These are phyloP conservation scores for Gonioctena quinquepunctata DNA, from an alignment of 1,140 invertebrate genomes.

Conservation along the genomic window DNA sequence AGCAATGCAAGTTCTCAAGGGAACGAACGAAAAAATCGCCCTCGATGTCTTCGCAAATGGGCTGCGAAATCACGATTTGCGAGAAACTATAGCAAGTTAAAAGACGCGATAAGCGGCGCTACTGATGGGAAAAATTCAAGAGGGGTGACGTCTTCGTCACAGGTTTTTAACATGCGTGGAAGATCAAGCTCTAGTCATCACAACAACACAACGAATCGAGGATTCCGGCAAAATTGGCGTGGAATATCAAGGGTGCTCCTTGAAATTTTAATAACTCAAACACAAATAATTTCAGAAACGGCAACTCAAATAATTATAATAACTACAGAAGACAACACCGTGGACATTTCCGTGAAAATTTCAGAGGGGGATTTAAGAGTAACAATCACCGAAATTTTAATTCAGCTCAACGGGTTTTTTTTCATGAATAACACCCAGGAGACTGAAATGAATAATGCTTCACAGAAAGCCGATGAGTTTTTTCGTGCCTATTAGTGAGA, in stretches of 20 bases:
- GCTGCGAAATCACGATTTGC: slow-evolving; percentile 20
- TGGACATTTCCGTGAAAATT: not conserved
- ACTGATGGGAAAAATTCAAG: slow-evolving; percentile 21
- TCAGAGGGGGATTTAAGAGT: not conserved
- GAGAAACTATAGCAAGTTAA: slow-evolving; percentile 23
- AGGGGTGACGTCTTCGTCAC: not conserved
- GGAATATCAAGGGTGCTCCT: not conserved
- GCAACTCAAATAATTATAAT: not conserved
- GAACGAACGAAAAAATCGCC: slow-evolving; percentile 29
- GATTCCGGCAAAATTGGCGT: not conserved
- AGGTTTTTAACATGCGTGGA: not conserved
- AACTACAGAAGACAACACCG: not conserved
- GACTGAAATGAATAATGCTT: not conserved
- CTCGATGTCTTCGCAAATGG: slow-evolving; percentile 29
- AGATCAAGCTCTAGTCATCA: not conserved
- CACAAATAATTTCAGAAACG: not conserved
- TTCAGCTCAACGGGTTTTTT: not conserved
- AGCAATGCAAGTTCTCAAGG: slow-evolving; percentile 11
- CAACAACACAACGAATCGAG: slow-evolving; percentile 4
- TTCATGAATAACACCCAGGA: not conserved
- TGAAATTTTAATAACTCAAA: not conserved
- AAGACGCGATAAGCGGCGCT: slow-evolving; percentile 21
- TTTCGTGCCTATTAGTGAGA: slow-evolving; percentile 6
- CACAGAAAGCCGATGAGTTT: not conserved
- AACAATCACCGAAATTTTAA: not conserved